Base-by-base conservation (phyloP, 2,888 invertebrate genomes). In the Stomorhina lunata region DNA sequence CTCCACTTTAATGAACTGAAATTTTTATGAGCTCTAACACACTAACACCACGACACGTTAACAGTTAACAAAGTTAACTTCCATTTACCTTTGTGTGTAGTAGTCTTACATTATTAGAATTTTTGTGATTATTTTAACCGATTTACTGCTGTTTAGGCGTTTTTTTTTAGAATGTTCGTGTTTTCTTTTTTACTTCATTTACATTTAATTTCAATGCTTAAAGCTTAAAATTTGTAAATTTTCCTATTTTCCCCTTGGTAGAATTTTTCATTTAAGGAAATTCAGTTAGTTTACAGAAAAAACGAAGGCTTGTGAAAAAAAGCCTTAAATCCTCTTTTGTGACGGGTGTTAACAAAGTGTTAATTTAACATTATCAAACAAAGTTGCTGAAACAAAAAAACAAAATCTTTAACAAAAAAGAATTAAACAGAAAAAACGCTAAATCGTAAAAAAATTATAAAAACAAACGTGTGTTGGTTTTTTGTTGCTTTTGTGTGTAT, bases 321-420 rank as follows among this genome's bases (percentile, higher is more conserved):
- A 37, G 32, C 63, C 53, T 80, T 83, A 80, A 83, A 80, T 83
- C 69, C 76, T 79, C 75, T 82, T 79, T 79, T 79, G 75, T 79
- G 63, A 71, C 34, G 82, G 75, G 79, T 79, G 71, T 89, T 87
- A 89, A 88, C 88, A 89, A 88, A 89, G 89, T 88, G 89, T 88
- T 89, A 89, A 89, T 89, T 89, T 89, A 89, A 89, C 88, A 88
- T 89, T 87, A 88, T 86, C 85, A 82, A 79, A 79, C 75, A 84
- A 77, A 85, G 10, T 45, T 37, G 32, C 34, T 17, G 5, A n/a
- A 65, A 48, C 27, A 63, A 55, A 48, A 48, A 78, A 27, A 12
- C 4, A 53, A 53, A 50, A 10, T 22, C 17, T 6, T 65, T 27
- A 53, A 20, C 22, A 55, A 50, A 68, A 37, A 65, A 69, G 76